Evolutionary conservation across 2,888 invertebrate species (phyloP).

Genomic region (Apodemia duryi): DNA sequence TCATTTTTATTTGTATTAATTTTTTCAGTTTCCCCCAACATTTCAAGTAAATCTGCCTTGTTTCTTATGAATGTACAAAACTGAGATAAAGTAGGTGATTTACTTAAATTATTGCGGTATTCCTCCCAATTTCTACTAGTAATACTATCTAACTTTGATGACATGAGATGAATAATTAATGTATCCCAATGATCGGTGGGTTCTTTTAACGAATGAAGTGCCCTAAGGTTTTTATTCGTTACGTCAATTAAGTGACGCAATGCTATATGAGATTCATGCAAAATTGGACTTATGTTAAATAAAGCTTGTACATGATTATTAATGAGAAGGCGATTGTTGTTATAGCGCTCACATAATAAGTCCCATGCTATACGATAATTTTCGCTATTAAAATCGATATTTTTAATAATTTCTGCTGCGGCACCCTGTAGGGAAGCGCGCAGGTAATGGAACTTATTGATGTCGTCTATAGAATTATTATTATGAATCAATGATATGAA

Average conservation of each 20-base stretch:
- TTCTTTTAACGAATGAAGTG: constrained; percentile 1
- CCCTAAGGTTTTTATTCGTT: not conserved
- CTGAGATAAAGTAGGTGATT: constrained; percentile 16
- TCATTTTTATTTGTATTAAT: too few relatives aligned
- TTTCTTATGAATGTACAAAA: constrained; percentile 4
- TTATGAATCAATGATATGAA: constrained; percentile 4
- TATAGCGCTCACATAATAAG: constrained; percentile 24
- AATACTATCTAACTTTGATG: not conserved
- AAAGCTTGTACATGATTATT: constrained; percentile 22
- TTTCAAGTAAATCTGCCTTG: too few relatives aligned
- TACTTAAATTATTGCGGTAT: constrained; percentile 19
- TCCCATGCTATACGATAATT: constrained; percentile 28
- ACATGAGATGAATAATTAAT: constrained; percentile 2
- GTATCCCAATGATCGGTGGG: not conserved
- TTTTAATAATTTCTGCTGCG: not conserved
- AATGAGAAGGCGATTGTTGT: constrained; percentile 28
- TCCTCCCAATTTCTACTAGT: constrained; percentile 27
- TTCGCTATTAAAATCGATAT: not conserved
- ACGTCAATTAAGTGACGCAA: constrained; percentile 1
- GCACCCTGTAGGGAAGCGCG: not conserved
- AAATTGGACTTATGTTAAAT: not conserved
- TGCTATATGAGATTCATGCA: not conserved
- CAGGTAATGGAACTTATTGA: not conserved
- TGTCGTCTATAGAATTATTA: constrained; percentile 2
- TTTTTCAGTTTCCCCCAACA: too few relatives aligned